Evolutionary conservation across 2,797 vertebrate genomes (phyloP).

Genomic region (Galago senegalensis): DNA sequence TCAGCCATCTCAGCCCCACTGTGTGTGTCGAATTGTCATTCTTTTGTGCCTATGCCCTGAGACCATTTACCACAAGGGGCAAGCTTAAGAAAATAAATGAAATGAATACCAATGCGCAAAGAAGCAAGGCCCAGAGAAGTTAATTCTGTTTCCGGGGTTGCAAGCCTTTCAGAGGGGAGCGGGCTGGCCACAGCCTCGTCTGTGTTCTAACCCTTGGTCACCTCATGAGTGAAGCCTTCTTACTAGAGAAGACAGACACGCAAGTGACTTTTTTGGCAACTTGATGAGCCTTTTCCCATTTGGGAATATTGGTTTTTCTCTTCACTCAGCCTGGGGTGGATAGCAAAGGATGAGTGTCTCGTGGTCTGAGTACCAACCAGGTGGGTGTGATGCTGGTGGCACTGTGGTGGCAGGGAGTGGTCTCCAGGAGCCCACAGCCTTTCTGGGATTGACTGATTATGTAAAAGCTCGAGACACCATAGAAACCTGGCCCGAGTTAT

Average conservation of each 20-base stretch:
- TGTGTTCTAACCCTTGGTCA: fast-evolving
- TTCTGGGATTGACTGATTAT: not conserved
- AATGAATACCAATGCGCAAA: slow-evolving; percentile 65
- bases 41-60: slow-evolving; percentile 30
- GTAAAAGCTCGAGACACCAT: not conserved
- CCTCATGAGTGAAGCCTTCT: not conserved
- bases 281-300: slow-evolving; percentile 57
- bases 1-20: slow-evolving; percentile 39
- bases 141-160: slow-evolving; percentile 40
- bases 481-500: not conserved
- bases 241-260: slow-evolving; percentile 40
- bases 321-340: not conserved
- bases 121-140: not conserved
- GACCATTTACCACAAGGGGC: slow-evolving; percentile 22
- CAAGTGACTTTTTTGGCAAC: slow-evolving; percentile 60
- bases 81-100: slow-evolving; percentile 68
- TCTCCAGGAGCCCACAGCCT: not conserved
- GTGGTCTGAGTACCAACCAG: not conserved
- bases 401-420: not conserved
- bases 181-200: not conserved
- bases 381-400: not conserved
- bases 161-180: not conserved
- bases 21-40: slow-evolving; percentile 67
- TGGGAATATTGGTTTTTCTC: slow-evolving; percentile 72
- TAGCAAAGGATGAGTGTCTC: not conserved